These are phyloP conservation scores for Camponotus fellah DNA, from an alignment of 2,888 invertebrate genomes.

Conservation along the genomic window DNA sequence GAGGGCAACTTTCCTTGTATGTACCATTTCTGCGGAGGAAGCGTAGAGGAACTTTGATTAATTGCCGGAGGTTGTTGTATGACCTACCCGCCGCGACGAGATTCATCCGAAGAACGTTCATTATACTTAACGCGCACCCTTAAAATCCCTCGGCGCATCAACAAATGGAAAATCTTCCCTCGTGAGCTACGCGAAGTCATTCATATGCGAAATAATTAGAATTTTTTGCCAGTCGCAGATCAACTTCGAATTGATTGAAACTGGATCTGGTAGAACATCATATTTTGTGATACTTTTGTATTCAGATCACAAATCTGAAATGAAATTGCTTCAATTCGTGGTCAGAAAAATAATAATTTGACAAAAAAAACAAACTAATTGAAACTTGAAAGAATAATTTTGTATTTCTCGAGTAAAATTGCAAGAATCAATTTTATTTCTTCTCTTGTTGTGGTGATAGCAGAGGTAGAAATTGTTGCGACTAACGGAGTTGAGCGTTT, in stretches of 20 bases:
- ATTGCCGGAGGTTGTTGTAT: constrained; percentile 51
- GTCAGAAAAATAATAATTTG: not conserved
- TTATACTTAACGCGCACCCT: constrained; percentile 53
- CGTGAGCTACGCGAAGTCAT: constrained; percentile 20
- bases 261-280: not conserved
- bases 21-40: constrained; percentile 42
- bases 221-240: constrained; percentile 36
- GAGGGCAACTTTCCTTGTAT: constrained; percentile 27
- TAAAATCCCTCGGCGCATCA: constrained; percentile 49
- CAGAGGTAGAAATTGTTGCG: not conserved
- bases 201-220: constrained; percentile 53
- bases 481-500: not conserved
- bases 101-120: constrained; percentile 49
- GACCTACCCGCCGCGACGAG: constrained; percentile 31
- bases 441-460: not conserved
- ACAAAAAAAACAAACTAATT: constrained; percentile 14
- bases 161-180: constrained; percentile 9
- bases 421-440: not conserved
- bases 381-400: constrained; percentile 4
- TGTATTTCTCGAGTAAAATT: not conserved
- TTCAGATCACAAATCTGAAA: constrained; percentile 20
- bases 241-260: constrained; percentile 23
- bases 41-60: constrained; percentile 64
- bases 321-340: not conserved
- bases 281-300: constrained; percentile 6